phyloP scores from a whole-genome alignment of 1,140 invertebrate genomes.

The Lanistes nyassanus region DNA sequence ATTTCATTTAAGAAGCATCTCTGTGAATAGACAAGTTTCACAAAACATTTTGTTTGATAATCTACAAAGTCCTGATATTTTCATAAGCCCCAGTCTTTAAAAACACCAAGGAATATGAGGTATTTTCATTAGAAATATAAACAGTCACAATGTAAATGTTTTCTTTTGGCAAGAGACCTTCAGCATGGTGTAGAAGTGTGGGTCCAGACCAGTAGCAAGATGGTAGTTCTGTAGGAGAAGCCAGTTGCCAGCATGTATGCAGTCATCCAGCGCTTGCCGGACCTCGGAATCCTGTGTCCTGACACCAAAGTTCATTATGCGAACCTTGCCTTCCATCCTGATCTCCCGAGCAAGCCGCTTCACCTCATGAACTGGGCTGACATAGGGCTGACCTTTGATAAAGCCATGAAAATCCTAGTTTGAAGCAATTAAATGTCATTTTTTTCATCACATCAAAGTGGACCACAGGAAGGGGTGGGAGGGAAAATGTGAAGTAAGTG shows the following conservation, averaged over 20 bases:
- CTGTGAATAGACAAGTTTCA: constrained; percentile 3
- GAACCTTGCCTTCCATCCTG: constrained; percentile 61
- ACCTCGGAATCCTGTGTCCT: constrained; percentile 49
- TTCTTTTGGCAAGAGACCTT: constrained; percentile 42
- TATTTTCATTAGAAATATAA: too few relatives aligned
- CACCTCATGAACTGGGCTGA: constrained; percentile 58
- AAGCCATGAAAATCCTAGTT: not conserved
- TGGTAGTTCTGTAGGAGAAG: constrained; percentile 64
- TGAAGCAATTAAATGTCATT: too few relatives aligned
- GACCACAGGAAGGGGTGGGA: too few relatives aligned
- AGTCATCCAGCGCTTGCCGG: constrained; percentile 54
- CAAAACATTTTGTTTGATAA: not conserved
- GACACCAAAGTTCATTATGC: constrained; percentile 60
- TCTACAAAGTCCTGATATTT: too few relatives aligned
- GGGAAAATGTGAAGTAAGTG: too few relatives aligned
- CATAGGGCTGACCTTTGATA: constrained; percentile 51
- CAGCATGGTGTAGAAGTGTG: constrained; percentile 48
- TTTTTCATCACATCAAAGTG: too few relatives aligned
- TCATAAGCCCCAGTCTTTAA: too few relatives aligned
- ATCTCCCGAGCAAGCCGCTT: constrained; percentile 57
- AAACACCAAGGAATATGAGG: too few relatives aligned
- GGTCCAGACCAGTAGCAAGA: constrained; percentile 49
- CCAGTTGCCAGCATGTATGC: constrained; percentile 62
- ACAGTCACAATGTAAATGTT: too few relatives aligned
- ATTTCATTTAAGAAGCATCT: not conserved